Evolutionary conservation across 1,140 invertebrate genomes (phyloP), one percentile per base, ranked within the genome.

Genomic region (Eupristina koningsbergeri): DNA sequence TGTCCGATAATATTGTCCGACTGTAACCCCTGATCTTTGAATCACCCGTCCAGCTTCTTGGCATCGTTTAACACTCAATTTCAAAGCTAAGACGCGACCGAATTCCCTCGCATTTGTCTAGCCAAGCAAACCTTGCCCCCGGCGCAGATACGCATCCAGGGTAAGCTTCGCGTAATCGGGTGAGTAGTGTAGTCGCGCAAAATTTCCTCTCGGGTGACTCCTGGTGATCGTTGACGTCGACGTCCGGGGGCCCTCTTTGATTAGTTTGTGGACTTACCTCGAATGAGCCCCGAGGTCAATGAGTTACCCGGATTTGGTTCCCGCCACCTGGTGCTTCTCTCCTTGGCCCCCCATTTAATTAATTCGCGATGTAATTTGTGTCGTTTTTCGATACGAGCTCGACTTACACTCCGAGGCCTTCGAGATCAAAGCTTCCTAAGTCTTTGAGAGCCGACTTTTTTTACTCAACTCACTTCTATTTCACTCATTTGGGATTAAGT

Each of bases 331-430:
- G 41, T 45, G 9, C 2, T 3, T 64, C 26, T 3, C 61, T n/a
- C 29, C 61, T 22, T 31, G 13, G 2, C 1, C 63, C 63, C 29
- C 15, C 47, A 31, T 76, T 76, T 47, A 76, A 76, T 76, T 76
- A 76, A 76, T 58, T 61, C 50, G 53, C 34, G 53, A 13, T 63
- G 34, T 77, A 77, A 77, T 77, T 77, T 77, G 75, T 9, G 75
- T 34, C 34, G 50, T 58, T 26, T 58, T 7, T 15, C 6, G 15
- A 50, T 50, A 15, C 47, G 15, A 17, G 47, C 15, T 50, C 15
- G 8, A 50, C 2, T 50, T 50, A 15, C 47, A 15, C 15, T 15
- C 17, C 17, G 75, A 50, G 58, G 19, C 13, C n/a, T 34, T 22
- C 75, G 34, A 41, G 47, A 77, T 63, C 75, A 77, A 77, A 77